These are phyloP conservation scores for Drosophila dunni DNA, from an alignment of 1,140 invertebrate genomes.

Conservation along the genomic window DNA sequence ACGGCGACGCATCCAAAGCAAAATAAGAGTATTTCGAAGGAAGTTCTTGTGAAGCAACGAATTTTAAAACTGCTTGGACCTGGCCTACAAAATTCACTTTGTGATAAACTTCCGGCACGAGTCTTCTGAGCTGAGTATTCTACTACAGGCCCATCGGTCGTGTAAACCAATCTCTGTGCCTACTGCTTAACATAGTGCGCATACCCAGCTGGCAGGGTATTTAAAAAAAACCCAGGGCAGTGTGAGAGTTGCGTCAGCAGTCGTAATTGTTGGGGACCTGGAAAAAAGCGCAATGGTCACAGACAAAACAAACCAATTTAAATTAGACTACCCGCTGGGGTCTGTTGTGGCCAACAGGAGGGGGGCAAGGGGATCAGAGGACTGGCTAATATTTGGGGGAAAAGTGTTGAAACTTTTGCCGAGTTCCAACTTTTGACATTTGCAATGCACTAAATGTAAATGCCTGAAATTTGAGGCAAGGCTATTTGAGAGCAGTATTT, in stretches of 20 bases:
- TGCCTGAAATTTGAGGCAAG: slow-evolving; percentile 26
- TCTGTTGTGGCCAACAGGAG: slow-evolving; percentile 12
- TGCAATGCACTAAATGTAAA: slow-evolving; percentile 78
- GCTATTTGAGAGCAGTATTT: slow-evolving; percentile 24
- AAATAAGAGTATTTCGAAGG: slow-evolving; percentile 2
- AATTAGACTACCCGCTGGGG: slow-evolving; percentile 69
- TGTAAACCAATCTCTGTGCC: no score
- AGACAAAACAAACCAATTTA: slow-evolving; percentile 83
- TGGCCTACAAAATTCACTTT: no score
- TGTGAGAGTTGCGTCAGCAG: slow-evolving; percentile 43
- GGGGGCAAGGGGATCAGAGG: not conserved
- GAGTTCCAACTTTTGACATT: slow-evolving; percentile 76
- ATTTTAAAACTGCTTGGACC: not conserved
- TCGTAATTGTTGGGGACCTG: slow-evolving; percentile 74
- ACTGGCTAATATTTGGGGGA: slow-evolving; percentile 50
- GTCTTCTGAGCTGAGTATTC: no score
- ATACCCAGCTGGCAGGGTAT: slow-evolving; percentile 13
- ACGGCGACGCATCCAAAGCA: slow-evolving; percentile 41
- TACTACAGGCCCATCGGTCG: no score
- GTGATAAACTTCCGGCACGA: no score
- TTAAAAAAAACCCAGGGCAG: slow-evolving; percentile 25
- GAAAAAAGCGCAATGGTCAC: slow-evolving; percentile 79
- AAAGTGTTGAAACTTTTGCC: slow-evolving; percentile 72
- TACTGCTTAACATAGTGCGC: not conserved
- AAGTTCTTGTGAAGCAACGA: not conserved